Conservation (phyloP, 1,140 invertebrate species). For the Zelostemma sp. region DNA sequence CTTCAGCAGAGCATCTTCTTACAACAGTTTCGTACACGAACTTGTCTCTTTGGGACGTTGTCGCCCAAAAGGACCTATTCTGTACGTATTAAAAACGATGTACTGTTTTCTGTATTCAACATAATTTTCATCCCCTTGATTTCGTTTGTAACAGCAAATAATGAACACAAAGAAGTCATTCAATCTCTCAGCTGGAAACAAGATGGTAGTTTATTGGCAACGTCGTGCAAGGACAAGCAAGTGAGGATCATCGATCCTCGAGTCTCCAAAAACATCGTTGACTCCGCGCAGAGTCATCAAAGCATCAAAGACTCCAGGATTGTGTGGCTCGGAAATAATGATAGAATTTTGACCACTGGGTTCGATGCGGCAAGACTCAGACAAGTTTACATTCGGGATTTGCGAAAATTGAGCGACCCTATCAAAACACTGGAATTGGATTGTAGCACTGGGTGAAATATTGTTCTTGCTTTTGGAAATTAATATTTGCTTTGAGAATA, state of each 20-base stretch:
- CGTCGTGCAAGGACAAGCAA: constrained; percentile 86
- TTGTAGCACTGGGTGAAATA: constrained; percentile 85
- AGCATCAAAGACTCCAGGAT: constrained; percentile 92
- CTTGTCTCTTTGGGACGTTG: constrained; percentile 89
- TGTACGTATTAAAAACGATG: constrained; percentile 66
- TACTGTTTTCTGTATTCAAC: not conserved
- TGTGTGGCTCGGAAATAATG: constrained; percentile 88
- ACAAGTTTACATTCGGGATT: constrained; percentile 89
- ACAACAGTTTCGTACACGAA: constrained; percentile 85
- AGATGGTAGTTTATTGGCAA: constrained; percentile 81
- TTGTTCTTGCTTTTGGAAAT: no score
- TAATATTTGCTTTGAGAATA: not conserved
- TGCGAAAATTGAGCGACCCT: constrained; percentile 82
- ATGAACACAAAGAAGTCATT: constrained; percentile 85
- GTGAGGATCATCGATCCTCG: constrained; percentile 86
- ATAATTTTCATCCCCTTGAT: constrained; percentile 19
- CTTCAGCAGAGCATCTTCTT: constrained; percentile 85
- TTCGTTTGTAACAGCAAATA: constrained; percentile 73
- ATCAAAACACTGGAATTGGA: constrained; percentile 86
- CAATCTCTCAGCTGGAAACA: constrained; percentile 88
- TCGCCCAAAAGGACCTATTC: constrained; percentile 84
- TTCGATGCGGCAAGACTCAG: constrained; percentile 83
- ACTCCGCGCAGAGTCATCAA: constrained; percentile 82
- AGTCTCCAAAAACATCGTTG: constrained; percentile 73
- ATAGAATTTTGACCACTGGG: constrained; percentile 86